These are phyloP conservation scores for Panurus biarmicus DNA, from an alignment of 2,113 vertebrate genomes.

Conservation along the genomic window DNA sequence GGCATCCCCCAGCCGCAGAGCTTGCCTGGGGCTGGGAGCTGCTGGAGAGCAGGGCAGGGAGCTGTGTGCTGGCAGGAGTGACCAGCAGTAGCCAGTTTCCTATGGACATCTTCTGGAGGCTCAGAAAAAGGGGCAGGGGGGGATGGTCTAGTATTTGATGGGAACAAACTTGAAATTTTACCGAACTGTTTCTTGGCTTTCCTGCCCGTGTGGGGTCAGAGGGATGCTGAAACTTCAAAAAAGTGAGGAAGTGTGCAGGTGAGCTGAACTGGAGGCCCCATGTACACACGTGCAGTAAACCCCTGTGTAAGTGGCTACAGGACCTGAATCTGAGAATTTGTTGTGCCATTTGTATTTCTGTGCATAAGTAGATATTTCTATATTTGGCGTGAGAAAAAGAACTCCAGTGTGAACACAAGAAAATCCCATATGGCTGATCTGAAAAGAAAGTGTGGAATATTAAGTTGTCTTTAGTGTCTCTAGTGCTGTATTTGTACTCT, in stretches of 20 bases:
- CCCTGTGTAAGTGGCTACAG: background rate
- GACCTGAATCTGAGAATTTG: background rate
- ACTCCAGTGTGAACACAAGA: background rate
- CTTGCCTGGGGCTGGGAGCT: background rate
- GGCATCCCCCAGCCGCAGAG: background rate
- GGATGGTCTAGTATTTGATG: rapidly evolving
- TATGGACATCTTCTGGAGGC: background rate
- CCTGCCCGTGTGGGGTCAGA: rapidly evolving
- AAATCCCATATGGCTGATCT: background rate
- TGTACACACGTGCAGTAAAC: background rate
- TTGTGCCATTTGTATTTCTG: background rate
- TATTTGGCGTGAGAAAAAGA: background rate
- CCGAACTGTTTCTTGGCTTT: background rate
- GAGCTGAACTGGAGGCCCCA: background rate
- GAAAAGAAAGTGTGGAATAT: background rate
- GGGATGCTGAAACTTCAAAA: background rate
- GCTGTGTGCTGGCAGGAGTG: background rate
- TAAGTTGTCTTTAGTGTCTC: background rate
- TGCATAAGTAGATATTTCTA: background rate
- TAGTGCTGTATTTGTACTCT: background rate
- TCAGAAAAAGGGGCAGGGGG: background rate
- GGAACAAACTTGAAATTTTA: background rate
- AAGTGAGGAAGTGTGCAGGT: background rate
- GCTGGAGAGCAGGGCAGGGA: background rate
- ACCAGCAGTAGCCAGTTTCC: background rate